Conservation (phyloP, 1,140 invertebrate species). For the Samia ricini region DNA sequence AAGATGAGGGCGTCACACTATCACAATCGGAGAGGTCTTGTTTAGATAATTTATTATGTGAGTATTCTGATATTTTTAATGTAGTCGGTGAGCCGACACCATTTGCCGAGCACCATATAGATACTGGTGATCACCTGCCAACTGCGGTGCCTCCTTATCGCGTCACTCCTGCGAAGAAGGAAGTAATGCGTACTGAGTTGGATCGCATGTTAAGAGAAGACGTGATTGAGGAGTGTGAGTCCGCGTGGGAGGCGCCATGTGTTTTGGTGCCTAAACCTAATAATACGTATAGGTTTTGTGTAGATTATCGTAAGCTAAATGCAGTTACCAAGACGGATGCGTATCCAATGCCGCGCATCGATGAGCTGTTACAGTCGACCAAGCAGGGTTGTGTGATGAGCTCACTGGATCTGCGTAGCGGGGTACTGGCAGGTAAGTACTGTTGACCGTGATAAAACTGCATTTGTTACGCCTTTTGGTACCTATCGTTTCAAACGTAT, state of each 20-base stretch:
- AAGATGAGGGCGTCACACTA: constrained; percentile 1
- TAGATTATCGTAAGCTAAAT: constrained; percentile 40
- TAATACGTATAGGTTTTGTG: constrained; percentile 37
- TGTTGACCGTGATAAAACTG: constrained; percentile 58
- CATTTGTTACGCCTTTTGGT: constrained; percentile 58
- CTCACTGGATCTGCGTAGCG: constrained; percentile 63
- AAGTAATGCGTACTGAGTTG: background rate
- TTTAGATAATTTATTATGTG: constrained; percentile 3
- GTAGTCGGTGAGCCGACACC: constrained; percentile 14
- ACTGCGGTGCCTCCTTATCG: constrained; percentile 5
- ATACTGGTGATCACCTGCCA: constrained; percentile 17
- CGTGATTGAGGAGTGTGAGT: constrained; percentile 60
- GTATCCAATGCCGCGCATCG: constrained; percentile 77
- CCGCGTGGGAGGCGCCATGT: constrained; percentile 69
- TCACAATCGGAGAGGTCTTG: background rate
- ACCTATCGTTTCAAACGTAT: constrained; percentile 54
- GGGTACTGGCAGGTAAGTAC: constrained; percentile 68
- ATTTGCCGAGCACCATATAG: constrained; percentile 30
- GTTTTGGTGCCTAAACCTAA: constrained; percentile 72
- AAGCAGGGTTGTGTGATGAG: constrained; percentile 50
- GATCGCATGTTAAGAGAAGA: constrained; percentile 10
- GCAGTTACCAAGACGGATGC: constrained; percentile 14
- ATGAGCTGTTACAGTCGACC: constrained; percentile 61
- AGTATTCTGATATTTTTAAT: constrained; percentile 14
- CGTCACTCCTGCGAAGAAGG: constrained; percentile 6